Conservation (phyloP, 2,888 invertebrate genomes). For the Leptothorax acervorum region DNA sequence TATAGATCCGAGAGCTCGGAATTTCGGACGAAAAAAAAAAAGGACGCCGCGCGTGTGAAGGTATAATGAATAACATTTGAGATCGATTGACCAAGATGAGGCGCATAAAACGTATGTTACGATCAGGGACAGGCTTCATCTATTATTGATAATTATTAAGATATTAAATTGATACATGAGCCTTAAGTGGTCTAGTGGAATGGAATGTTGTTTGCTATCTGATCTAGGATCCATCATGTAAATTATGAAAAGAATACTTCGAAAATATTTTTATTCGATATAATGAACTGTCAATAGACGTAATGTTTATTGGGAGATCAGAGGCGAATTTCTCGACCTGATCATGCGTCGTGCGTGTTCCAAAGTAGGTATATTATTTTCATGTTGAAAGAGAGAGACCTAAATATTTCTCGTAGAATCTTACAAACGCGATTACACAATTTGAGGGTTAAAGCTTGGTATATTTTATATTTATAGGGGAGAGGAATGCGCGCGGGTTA, state of each 20-base stretch:
- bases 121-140: slow-evolving; percentile 13
- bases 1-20: slow-evolving; percentile 65
- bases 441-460: not conserved
- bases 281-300: not conserved
- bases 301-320: not conserved
- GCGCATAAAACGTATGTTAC: not conserved
- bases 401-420: not conserved
- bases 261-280: not conserved
- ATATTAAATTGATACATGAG: slow-evolving; percentile 12
- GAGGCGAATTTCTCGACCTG: not conserved
- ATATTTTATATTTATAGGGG: slow-evolving; percentile 23
- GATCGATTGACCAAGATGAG: slow-evolving; percentile 45
- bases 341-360: not conserved
- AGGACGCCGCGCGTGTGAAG: slow-evolving; percentile 17
- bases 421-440: not conserved
- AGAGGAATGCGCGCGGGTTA: slow-evolving; percentile 30
- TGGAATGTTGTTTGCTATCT: slow-evolving; percentile 20
- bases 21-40: slow-evolving; percentile 61
- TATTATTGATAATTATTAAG: slow-evolving; percentile 47
- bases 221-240: not conserved
- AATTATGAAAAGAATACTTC: not conserved
- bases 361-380: not conserved
- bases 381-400: too few species aligned
- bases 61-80: slow-evolving; percentile 15
- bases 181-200: slow-evolving; percentile 17